Evolutionary conservation across 2,113 vertebrate genomes (phyloP).

Genomic region (Triplophysa dalaica): DNA sequence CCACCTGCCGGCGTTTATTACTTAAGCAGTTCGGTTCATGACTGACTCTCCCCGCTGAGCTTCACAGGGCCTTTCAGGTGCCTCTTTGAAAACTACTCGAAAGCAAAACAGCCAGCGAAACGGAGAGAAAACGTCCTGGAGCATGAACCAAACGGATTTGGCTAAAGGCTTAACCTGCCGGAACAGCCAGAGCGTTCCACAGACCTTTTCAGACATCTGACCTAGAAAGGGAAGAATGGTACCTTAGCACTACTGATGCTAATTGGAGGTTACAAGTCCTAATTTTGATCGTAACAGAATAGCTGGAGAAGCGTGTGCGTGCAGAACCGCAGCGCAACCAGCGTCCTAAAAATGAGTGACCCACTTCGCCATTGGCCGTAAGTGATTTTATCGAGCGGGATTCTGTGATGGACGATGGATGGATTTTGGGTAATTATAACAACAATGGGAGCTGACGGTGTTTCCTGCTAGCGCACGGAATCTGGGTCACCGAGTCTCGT

Average conservation of each 20-base stretch:
- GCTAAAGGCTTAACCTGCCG: conserved; percentile 3
- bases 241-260: conserved; percentile 38
- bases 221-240: conserved; percentile 35
- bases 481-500: conserved; percentile 30
- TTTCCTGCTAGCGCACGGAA: conserved; percentile 11
- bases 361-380: conserved; percentile 10
- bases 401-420: not conserved
- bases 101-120: conserved; percentile 48
- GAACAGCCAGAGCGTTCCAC: not conserved
- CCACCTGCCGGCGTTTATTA: conserved; percentile 43
- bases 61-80: conserved; percentile 65
- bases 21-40: conserved; percentile 49
- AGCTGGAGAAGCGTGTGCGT: not conserved
- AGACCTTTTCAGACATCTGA: conserved; percentile 42
- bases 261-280: conserved; percentile 54
- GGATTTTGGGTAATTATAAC: not conserved
- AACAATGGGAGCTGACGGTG: conserved; percentile 10
- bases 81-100: conserved; percentile 67
- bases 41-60: conserved; percentile 59
- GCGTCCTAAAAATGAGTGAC: conserved; percentile 25
- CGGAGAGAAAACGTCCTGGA: conserved; percentile 9
- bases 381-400: not conserved
- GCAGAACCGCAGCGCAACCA: not conserved
- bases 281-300: conserved; percentile 57
- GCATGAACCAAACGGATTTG: conserved; percentile 7